Evolutionary conservation across 1,140 invertebrate genomes (phyloP), one percentile per base, ranked within the genome.

Genomic region (Nephotettix cincticeps): DNA sequence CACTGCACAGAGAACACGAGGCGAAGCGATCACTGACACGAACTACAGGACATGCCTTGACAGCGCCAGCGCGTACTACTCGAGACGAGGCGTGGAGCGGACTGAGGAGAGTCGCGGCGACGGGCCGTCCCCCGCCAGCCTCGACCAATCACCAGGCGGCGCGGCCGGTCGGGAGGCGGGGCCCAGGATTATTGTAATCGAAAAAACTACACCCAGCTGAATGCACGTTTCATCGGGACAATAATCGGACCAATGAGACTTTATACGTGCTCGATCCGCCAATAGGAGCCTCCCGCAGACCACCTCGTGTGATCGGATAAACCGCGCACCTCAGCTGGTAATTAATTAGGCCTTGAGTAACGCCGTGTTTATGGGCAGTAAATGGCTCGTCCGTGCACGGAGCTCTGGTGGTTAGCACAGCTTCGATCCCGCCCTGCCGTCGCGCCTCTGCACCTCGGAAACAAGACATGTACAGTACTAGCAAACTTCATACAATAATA

Each of bases 231-330:
- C 14, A 67, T 67, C 64, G 19, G 14, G 56, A 32, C 4, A 29
- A 43, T 67, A 43, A 67, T 67, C 64, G 64, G 32, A 43, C 64
- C 64, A 67, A 67, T 67, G 64, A 19, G 28, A n/a, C 30, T 64
- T 64, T 64, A 64, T 64, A 64, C 32, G n/a, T n/a, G 21, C 36
- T 43, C 30, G 64, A 67, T 67, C 64, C 25, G 30, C 61, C 61
- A 64, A 64, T 64, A 11, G 29, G 17, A 13, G 27, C 27, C 9
- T 23, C 4, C 32, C 32, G 21, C 9, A 6, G 54, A 58, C 27
- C 54, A 13, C 2, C 1, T 23, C 54, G 13, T 13, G 47, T 19
- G 47, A 51, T 51, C n/a, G n/a, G n/a, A n/a, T n/a, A n/a, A n/a
- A n/a, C n/a, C n/a, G n/a, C n/a, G n/a, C n/a, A n/a, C n/a, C n/a